phyloP scores from a whole-genome alignment of 2,888 invertebrate genomes.

The Sinelater perroti region DNA sequence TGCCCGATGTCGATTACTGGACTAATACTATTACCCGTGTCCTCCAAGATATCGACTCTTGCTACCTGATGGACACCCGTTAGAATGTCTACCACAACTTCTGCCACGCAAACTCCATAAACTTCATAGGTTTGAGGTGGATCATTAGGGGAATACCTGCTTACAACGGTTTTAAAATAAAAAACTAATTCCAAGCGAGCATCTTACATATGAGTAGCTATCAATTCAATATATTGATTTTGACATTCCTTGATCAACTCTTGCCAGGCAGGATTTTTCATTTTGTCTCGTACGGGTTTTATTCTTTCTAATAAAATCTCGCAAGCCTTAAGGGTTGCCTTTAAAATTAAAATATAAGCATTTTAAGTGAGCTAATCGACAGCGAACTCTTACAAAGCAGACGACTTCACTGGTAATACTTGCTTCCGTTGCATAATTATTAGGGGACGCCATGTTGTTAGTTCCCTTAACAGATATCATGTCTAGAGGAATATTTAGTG shows the following conservation, averaged over 20 bases:
- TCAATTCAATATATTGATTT: background rate
- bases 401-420: slow-evolving; percentile 77
- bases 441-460: slow-evolving; percentile 72
- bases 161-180: no score
- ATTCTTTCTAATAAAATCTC: no score
- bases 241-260: background rate
- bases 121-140: background rate
- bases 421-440: slow-evolving; percentile 73
- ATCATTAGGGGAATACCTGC: slow-evolving; percentile 5
- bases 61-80: slow-evolving; percentile 77
- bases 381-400: slow-evolving; percentile 56
- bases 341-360: no score
- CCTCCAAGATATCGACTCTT: slow-evolving; percentile 78
- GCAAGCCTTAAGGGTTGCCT: no score
- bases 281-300: no score
- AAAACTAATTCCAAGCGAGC: no score
- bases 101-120: slow-evolving; percentile 55
- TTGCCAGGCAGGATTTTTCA: slow-evolving; percentile 64
- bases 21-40: slow-evolving; percentile 76
- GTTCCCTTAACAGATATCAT: slow-evolving; percentile 72
- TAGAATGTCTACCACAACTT: slow-evolving; percentile 80
- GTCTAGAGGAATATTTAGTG: slow-evolving; percentile 73
- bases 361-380: no score
- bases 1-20: slow-evolving; percentile 79
- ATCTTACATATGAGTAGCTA: background rate